A percentile compares a stretch with the other conserved stretches of the same genome.
Conservation (phyloP, 2,888 invertebrate species). For the Meloe dianella region DNA sequence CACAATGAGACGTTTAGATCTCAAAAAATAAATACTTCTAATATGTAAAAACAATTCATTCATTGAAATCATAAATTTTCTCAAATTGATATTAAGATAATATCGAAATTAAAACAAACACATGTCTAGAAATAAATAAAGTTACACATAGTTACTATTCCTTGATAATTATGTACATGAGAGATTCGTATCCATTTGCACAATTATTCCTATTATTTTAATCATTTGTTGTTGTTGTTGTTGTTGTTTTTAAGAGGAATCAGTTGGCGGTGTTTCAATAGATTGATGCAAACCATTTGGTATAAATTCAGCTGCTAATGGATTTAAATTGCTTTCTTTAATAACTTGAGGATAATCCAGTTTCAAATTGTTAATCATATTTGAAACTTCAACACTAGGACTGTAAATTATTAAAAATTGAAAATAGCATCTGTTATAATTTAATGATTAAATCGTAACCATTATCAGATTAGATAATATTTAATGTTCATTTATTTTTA, state of each 20-base stretch:
- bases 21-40: too few species aligned
- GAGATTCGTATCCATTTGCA: too few species aligned
- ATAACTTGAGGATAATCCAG: constrained; percentile 54
- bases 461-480: too few species aligned
- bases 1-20: too few species aligned
- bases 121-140: constrained; percentile 10
- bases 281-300: constrained; percentile 58
- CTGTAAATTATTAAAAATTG: constrained; percentile 32
- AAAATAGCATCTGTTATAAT: too few species aligned
- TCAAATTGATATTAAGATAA: constrained; percentile 11
- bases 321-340: constrained; percentile 77
- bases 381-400: constrained; percentile 39
- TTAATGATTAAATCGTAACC: too few species aligned
- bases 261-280: constrained; percentile 22
- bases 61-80: too few species aligned
- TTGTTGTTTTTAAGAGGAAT: constrained; percentile 26
- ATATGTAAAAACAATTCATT: too few species aligned
- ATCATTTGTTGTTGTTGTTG: not conserved
- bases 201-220: not conserved
- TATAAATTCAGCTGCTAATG: constrained; percentile 85
- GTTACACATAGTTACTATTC: constrained; percentile 19
- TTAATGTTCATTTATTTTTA: too few species aligned
- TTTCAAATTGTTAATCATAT: constrained; percentile 55
- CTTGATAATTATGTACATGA: constrained; percentile 33
- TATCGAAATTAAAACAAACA: constrained; percentile 11